Evolutionary conservation across 1,140 invertebrate genomes (phyloP).

Genomic region (Neuroterus valhalla): DNA sequence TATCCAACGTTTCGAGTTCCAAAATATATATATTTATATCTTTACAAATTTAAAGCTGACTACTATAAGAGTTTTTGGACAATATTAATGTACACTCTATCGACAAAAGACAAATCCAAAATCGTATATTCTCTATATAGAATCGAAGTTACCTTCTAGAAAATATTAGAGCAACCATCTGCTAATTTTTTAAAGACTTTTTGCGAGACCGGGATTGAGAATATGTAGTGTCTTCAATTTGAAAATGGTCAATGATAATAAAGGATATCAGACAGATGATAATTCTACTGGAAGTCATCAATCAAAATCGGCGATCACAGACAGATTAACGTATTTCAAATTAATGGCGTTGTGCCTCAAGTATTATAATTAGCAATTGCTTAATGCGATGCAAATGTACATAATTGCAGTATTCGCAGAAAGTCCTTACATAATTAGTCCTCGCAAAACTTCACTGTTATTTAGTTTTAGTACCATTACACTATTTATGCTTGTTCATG

Average conservation of each 20-base stretch:
- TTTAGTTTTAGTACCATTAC: slow-evolving; percentile 55
- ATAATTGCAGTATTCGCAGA: slow-evolving; percentile 27
- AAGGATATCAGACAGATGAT: not conserved
- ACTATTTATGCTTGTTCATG: slow-evolving; percentile 46
- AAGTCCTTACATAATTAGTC: slow-evolving; percentile 17
- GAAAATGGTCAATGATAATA: not conserved
- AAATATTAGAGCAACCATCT: slow-evolving; percentile 32
- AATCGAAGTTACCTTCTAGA: slow-evolving; percentile 42
- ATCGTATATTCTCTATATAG: slow-evolving; percentile 43
- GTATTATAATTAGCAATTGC: slow-evolving; percentile 4
- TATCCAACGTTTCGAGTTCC: slow-evolving; percentile 25
- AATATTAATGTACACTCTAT: slow-evolving; percentile 60
- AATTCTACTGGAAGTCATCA: not conserved
- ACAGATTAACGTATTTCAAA: not conserved
- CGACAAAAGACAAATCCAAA: slow-evolving; percentile 14
- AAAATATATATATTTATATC: slow-evolving; percentile 23
- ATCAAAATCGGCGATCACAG: not conserved
- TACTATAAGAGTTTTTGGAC: slow-evolving; percentile 60
- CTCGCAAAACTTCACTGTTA: slow-evolving; percentile 50
- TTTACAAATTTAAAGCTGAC: not conserved
- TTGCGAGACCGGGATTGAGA: not conserved
- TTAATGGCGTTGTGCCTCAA: slow-evolving; percentile 12
- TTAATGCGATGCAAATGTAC: slow-evolving; percentile 6
- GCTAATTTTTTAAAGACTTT: slow-evolving; percentile 18
- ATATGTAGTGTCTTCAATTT: not conserved